Percentiles rank a stretch among this genome's conserved stretches.
Evolutionary conservation across 2,888 invertebrate species (phyloP).

Genomic region (Biston betularia): DNA sequence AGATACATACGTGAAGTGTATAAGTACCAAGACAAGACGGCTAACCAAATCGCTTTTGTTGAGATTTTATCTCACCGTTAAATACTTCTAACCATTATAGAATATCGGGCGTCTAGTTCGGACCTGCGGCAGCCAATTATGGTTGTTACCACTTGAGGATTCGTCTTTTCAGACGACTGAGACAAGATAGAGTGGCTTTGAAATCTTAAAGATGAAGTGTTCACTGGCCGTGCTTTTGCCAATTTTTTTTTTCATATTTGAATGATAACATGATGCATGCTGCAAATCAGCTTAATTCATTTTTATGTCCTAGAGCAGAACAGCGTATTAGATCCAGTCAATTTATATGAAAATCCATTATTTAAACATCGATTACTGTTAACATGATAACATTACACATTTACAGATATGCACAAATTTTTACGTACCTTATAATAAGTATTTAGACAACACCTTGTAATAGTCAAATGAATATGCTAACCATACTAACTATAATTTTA

Average conservation of each 20-base stretch:
- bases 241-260: background rate
- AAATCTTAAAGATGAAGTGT: slow-evolving; percentile 1
- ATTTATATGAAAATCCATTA: no score
- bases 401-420: background rate
- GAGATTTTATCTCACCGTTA: slow-evolving; percentile 85
- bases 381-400: no score
- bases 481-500: background rate
- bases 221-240: background rate
- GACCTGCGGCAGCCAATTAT: slow-evolving; percentile 76
- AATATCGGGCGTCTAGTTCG: slow-evolving; percentile 76
- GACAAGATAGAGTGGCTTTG: slow-evolving; percentile 12
- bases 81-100: slow-evolving; percentile 84
- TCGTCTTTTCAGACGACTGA: slow-evolving; percentile 62
- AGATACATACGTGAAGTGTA: slow-evolving; percentile 78
- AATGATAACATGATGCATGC: no score
- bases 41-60: slow-evolving; percentile 85
- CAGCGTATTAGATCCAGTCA: no score
- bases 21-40: slow-evolving; percentile 83
- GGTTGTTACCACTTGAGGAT: slow-evolving; percentile 70
- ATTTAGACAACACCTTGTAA: background rate
- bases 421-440: background rate
- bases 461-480: background rate
- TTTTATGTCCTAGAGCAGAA: no score
- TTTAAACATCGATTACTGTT: no score
- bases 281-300: no score